Conservation (phyloP, 2,797 vertebrate genomes). For the Cirrhinus molitorella region DNA sequence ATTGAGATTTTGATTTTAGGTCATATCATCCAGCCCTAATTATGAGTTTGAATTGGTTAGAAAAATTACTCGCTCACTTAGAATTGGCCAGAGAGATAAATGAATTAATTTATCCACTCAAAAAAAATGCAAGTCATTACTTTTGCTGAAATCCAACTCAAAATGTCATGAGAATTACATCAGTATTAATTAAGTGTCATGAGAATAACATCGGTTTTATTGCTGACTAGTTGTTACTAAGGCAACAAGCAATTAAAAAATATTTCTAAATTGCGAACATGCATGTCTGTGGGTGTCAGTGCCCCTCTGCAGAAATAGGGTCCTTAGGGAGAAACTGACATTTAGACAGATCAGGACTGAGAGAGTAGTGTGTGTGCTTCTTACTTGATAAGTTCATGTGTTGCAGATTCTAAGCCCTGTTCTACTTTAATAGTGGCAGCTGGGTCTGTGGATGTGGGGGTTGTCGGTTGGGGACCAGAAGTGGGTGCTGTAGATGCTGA, state of each 20-base stretch:
- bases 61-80: neutral
- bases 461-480: conserved; percentile 60
- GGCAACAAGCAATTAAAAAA: neutral
- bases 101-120: neutral
- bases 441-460: conserved; percentile 66
- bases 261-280: neutral
- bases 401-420: conserved; percentile 82
- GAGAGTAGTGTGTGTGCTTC: conserved; percentile 34
- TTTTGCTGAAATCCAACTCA: neutral
- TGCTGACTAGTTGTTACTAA: neutral
- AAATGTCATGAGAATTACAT: neutral
- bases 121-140: neutral
- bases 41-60: neutral
- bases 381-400: conserved; percentile 91
- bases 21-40: too few relatives aligned
- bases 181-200: neutral
- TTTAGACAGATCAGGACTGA: neutral
- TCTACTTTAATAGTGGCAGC: conserved; percentile 89
- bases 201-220: neutral
- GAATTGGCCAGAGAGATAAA: neutral
- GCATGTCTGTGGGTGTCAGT: neutral
- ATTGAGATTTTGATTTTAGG: too few relatives aligned
- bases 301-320: neutral
- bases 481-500: conserved; percentile 72
- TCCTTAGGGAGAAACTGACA: neutral